Evolutionary conservation across 2,113 vertebrate species (phyloP), one percentile per base, ranked within the genome.

Genomic region (Gorilla gorilla): DNA sequence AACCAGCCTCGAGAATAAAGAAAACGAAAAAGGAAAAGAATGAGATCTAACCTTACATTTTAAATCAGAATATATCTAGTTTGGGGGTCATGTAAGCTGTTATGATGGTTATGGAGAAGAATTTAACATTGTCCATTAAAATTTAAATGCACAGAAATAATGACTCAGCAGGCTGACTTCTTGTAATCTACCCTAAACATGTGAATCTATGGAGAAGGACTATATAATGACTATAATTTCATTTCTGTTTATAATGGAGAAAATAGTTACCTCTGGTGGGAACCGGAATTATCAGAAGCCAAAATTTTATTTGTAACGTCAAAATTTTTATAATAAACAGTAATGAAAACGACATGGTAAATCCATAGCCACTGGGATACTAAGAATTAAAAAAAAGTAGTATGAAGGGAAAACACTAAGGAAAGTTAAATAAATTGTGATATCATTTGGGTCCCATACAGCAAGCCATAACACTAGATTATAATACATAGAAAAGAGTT

Each of bases 171-270:
- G 61, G 72, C 35, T 27, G 9, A 32, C 61, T 89, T 90, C 32
- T 75, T 92, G 14, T 6, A 59, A 84, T 61, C 38, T 82, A 52
- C 12, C 16, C 78, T 68, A 90, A 82, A 78, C 30, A 73, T 73
- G 73, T 73, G 38, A 35, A 73, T 38, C 18, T 40, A 66, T 72
- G 40, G 35, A 87, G 17, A 83, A 91, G 40, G 0, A 92, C n/a
- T 73, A 32, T 75, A 55, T 18, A 73, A 50, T 27, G 3, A 78
- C 4, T 35, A 30, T 48, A 18, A 59, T 35, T 81, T 87, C 48
- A 90, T 95, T 90, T 92, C 50, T 93, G 57, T 87, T 93, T 38
- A 50, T 32, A 93, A 68, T 3, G 40, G 13, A 84, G 50, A 86
- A 89, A 79, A 94, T 0, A 76, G 57, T 64, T 76, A 55, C 12